phyloP scores from a whole-genome alignment of 2,888 invertebrate genomes.

The Zygogramma bicolorata region DNA sequence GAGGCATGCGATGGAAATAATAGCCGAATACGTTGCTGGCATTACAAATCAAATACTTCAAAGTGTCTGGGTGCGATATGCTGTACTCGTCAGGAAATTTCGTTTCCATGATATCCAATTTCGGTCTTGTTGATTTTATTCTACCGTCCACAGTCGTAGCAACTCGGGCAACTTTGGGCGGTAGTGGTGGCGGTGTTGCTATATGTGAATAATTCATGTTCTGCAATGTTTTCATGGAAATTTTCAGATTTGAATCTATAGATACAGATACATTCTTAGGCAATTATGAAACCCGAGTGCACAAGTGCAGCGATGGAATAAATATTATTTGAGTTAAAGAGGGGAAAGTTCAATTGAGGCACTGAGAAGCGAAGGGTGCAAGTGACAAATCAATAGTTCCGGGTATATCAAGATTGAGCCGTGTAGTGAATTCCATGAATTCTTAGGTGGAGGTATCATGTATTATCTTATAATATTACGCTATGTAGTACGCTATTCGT shows the following conservation, averaged over 20 bases:
- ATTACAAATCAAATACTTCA: background rate
- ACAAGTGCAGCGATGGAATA: background rate
- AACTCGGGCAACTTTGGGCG: background rate
- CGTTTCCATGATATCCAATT: background rate
- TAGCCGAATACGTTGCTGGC: background rate
- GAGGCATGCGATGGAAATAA: too few species aligned
- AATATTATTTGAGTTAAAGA: too few species aligned
- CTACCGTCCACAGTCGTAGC: background rate
- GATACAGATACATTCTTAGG: background rate
- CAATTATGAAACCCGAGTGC: background rate
- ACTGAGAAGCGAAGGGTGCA: background rate
- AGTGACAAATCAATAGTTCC: background rate
- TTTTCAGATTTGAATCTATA: background rate
- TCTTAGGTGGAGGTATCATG: too few species aligned
- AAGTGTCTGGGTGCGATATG: background rate
- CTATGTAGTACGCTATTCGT: too few species aligned
- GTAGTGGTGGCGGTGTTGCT: background rate
- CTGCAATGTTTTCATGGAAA: background rate
- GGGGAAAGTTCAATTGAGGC: too few species aligned
- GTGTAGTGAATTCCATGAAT: too few species aligned
- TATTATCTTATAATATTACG: too few species aligned
- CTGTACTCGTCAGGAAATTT: background rate
- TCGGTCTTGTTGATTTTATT: slow-evolving; percentile 4
- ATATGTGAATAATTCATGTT: background rate
- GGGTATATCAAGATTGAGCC: too few species aligned